Conservation (phyloP, 2,888 invertebrate genomes). For the Euspilapteryx auroguttella region DNA sequence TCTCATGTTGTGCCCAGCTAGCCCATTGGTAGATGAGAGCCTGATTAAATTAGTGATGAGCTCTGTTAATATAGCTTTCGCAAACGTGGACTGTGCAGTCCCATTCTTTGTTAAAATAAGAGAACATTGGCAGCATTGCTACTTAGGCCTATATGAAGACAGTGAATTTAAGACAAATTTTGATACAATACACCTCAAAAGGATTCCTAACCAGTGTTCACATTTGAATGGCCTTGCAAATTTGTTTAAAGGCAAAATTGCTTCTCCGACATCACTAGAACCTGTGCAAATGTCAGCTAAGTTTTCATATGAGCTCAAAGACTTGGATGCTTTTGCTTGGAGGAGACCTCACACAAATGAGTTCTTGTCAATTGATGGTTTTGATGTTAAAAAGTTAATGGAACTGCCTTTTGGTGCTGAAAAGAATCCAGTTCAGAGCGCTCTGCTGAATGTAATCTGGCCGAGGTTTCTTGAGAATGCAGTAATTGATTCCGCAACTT, state of each 20-base stretch:
- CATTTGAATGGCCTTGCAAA: conserved; percentile 82
- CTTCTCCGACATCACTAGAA: conserved; percentile 63
- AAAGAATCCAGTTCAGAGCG: conserved; percentile 77
- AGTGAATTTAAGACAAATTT: conserved; percentile 79
- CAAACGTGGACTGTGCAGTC: conserved; percentile 77
- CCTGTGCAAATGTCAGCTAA: conserved; percentile 73
- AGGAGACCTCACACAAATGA: conserved; percentile 53
- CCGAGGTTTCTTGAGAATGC: conserved; percentile 82
- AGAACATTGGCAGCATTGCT: conserved; percentile 79
- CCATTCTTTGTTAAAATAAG: conserved; percentile 88
- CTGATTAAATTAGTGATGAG: conserved; percentile 78
- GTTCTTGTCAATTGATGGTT: conserved; percentile 46
- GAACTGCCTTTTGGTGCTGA: conserved; percentile 84
- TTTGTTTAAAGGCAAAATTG: conserved; percentile 88
- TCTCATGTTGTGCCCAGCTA: conserved; percentile 71
- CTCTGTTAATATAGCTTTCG: conserved; percentile 79
- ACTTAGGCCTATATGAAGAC: conserved; percentile 78
- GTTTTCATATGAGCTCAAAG: conserved; percentile 71
- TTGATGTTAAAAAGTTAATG: conserved; percentile 44
- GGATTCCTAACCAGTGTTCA: conserved; percentile 77
- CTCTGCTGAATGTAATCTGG: conserved; percentile 84
- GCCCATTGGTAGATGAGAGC: conserved; percentile 67
- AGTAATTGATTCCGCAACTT: conserved; percentile 84
- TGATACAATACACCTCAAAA: conserved; percentile 85
- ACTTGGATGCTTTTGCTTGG: conserved; percentile 65